Percentiles rank a stretch among this genome's conserved stretches.
phyloP scores from a whole-genome alignment of 2,888 invertebrate genomes.

The Euclidia mi region DNA sequence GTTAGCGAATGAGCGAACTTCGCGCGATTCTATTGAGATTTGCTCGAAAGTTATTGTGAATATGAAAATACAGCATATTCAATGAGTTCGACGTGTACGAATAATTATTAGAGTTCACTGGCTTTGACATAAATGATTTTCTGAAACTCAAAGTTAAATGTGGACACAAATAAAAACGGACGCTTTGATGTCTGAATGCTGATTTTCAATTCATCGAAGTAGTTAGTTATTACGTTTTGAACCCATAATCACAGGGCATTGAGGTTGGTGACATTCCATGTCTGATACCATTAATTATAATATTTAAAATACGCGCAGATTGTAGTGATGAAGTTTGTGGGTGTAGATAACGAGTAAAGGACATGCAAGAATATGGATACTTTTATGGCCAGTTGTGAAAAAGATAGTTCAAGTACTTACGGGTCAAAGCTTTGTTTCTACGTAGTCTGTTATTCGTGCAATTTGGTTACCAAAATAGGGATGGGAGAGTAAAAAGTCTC shows the following conservation, averaged over 20 bases:
- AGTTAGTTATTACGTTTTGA: slow-evolving; percentile 5
- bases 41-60: slow-evolving; percentile 9
- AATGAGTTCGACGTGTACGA: slow-evolving; percentile 3
- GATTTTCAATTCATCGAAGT: slow-evolving; percentile 1
- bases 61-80: slow-evolving; percentile 8
- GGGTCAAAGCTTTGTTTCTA: slow-evolving; percentile 60
- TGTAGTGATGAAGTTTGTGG: not conserved
- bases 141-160: slow-evolving; percentile 9
- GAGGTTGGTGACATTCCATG: slow-evolving; percentile 7
- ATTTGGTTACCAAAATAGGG: slow-evolving; percentile 80
- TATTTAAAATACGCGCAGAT: slow-evolving; percentile 5
- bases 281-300: slow-evolving; percentile 10
- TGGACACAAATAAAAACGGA: not conserved
- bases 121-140: slow-evolving; percentile 23
- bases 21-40: slow-evolving; percentile 1
- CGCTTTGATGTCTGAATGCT: slow-evolving; percentile 4
- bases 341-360: not conserved
- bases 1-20: slow-evolving; percentile 3
- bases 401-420: slow-evolving; percentile 19
- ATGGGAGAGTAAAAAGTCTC: slow-evolving; percentile 58
- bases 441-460: slow-evolving; percentile 54
- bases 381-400: slow-evolving; percentile 10
- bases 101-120: slow-evolving; percentile 15
- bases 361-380: not conserved
- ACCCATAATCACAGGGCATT: slow-evolving; percentile 1